phyloP scores from a whole-genome alignment of 37 sponge, comb jelly and placozoan species.

The Tethya wilhelma region DNA sequence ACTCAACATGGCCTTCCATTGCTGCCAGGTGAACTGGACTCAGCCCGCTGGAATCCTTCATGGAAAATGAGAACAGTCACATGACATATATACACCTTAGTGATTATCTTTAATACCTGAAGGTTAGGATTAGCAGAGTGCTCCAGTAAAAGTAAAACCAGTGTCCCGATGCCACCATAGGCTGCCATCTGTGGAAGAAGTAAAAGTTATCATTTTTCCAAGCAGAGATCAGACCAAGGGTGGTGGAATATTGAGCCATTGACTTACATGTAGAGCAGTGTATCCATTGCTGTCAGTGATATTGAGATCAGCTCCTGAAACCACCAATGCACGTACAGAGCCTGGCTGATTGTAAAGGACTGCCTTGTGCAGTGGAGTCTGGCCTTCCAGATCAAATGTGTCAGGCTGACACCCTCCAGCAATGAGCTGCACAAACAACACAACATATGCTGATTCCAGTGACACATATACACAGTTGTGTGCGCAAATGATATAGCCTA shows the following conservation, averaged over 20 bases:
- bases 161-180: conserved; percentile 18
- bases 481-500: too few species aligned
- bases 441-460: background rate
- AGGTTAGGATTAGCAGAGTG: conserved; percentile 59
- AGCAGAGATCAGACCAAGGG: background rate
- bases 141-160: conserved; percentile 29
- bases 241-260: too few species aligned
- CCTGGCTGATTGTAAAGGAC: conserved; percentile 26
- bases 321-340: conserved; percentile 35
- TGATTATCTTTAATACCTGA: conserved; percentile 38
- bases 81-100: too few species aligned
- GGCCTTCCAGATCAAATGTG: conserved; percentile 33
- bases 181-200: conserved; percentile 37
- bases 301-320: conserved; percentile 44
- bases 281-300: conserved; percentile 30
- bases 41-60: conserved; percentile 58
- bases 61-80: too few species aligned
- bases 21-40: conserved; percentile 64
- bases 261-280: conserved; percentile 70
- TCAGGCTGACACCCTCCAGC: conserved; percentile 38
- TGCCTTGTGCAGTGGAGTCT: conserved; percentile 51
- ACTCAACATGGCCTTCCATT: conserved; percentile 44
- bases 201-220: background rate
- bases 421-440: conserved; percentile 35
- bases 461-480: background rate